Conservation (phyloP, 2,888 invertebrate species). For the Lucinisca nassula region DNA sequence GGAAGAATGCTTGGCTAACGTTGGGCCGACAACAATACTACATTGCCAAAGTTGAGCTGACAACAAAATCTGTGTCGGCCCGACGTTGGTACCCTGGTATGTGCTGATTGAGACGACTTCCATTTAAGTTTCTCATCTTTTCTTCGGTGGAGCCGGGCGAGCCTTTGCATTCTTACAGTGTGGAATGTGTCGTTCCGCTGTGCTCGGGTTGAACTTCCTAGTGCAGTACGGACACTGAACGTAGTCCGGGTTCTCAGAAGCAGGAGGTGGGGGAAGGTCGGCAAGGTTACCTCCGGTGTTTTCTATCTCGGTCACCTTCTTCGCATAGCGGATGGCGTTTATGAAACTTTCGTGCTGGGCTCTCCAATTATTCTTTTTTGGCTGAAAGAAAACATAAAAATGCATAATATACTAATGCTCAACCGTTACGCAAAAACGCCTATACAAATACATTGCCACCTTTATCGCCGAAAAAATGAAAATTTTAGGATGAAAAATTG, state of each 20-base stretch:
- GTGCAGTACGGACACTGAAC: slow-evolving; percentile 96
- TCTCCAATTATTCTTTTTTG: slow-evolving; percentile 85
- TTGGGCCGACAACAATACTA: too few species aligned
- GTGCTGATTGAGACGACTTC: too few species aligned
- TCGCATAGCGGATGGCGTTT: slow-evolving; percentile 84
- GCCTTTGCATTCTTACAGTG: slow-evolving; percentile 93
- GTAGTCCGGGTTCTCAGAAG: slow-evolving; percentile 95
- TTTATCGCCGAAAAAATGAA: too few species aligned
- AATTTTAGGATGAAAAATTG: too few species aligned
- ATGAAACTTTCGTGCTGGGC: slow-evolving; percentile 85
- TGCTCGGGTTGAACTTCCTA: slow-evolving; percentile 93
- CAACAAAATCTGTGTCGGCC: too few species aligned
- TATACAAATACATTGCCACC: too few species aligned
- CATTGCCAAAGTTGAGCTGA: too few species aligned
- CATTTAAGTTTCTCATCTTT: background rate
- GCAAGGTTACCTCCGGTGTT: slow-evolving; percentile 93
- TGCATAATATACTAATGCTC: background rate
- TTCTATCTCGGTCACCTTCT: slow-evolving; percentile 83
- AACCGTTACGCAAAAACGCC: too few species aligned
- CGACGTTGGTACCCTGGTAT: too few species aligned
- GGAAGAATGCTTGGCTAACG: too few species aligned
- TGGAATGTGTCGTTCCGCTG: slow-evolving; percentile 96
- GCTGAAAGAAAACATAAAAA: slow-evolving; percentile 55
- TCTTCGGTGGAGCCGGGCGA: slow-evolving; percentile 72
- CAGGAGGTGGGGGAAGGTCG: slow-evolving; percentile 94